These are phyloP conservation scores for human DNA, from an alignment of 2,113 vertebrate species.

Conservation along the genomic window GRCh38 chrX:5275501-5276000, in stretches of 20 bases:
- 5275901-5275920: neutral
- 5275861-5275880: accelerated
- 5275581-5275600: too few relatives aligned
- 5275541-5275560: neutral
- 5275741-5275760: neutral
- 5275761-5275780: accelerated
- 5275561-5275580: neutral
- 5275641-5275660: neutral
- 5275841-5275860: neutral
- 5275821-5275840: accelerated
- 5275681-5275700: neutral
- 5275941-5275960: neutral
- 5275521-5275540: too few relatives aligned
- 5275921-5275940: neutral
- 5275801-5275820: accelerated
- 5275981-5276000: too few relatives aligned
- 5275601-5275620: neutral
- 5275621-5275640: too few relatives aligned
- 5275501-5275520: too few relatives aligned
- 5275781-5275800: accelerated
- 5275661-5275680: neutral
- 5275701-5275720: neutral
- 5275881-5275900: accelerated
- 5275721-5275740: neutral
- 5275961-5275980: neutral